Evolutionary conservation across 2,113 vertebrate genomes (phyloP), one percentile per base, ranked within the genome.

Genomic region (Poicephalus meyeri): DNA sequence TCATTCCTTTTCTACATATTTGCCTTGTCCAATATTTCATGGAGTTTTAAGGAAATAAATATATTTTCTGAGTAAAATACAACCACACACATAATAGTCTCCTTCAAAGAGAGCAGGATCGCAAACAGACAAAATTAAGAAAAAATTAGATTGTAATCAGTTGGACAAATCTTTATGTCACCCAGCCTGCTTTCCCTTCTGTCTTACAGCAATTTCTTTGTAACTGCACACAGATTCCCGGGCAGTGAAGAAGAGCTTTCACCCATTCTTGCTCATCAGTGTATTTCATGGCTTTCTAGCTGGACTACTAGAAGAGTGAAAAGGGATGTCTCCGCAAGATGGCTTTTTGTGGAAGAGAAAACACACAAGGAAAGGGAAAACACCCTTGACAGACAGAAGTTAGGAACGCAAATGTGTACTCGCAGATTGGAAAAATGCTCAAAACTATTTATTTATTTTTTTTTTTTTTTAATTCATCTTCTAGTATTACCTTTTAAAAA

Each of bases 41-140:
- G 8, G 8, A 13, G 1, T 61, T 79, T 88, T 72, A 60, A 79
- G 15, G 26, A 31, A 1, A 8, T 42, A 50, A 24, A 4, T 39
- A 3, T 47, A 64, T 69, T 82, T 86, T 90, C 50, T 79, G 16
- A 72, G 25, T 50, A 68, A 55, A 72, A 77, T 55, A 5, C 1
- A 2, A 64, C 33, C 2, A 9, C 3, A 5, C 3, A 41, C 3
- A 9, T 33, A 70, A 66, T 31, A 64, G 2, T 10, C 9, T 29
- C 41, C 14, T 55, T 65, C 28, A 56, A 91, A 69, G 23, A 53
- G 3, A 39, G 15, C 3, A 81, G 50, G 28, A 58, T 35, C 10
- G 50, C 7, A 71, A 41, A 33, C 20, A 69, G 21, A 50, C 2
- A 61, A 61, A 31, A 19, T 42, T 50, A n/a, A 64, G 11, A 76